Base-by-base conservation (phyloP, 2,888 invertebrate species). In the Dromius quadrimaculatus region DNA sequence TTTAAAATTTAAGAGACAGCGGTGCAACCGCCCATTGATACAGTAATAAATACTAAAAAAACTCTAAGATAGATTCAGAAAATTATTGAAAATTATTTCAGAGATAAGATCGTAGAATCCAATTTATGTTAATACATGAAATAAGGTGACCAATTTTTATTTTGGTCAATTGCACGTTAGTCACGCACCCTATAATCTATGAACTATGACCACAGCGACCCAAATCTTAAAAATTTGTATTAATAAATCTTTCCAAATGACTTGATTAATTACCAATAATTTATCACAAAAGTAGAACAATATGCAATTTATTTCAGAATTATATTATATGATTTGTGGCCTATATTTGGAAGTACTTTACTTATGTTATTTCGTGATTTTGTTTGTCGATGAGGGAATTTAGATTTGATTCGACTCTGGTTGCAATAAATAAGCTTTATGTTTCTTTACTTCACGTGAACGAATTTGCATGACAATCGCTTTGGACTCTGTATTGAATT, bases 401-500 rank as follows among this genome's bases (percentile, higher is more conserved):
- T 62, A 38, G 41, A 62, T 62, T 62, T 43, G 62, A 41, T 62
- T 62, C 62, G 62, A 20, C 41, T 8, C 22, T 41, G 41, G 5
- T 38, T 62, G 63, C 63, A 63, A 63, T 63, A 63, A 63, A 63
- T 63, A 45, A 43, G 23, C 43, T 63, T 63, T 63, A 63, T 63
- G 28, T 45, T 45, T 19, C 22, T 23, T 45, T 41, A 15, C 28
- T 66, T 65, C 13, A 57, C 36, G 54, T 66, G 38, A 66, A 57
- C 50, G 13, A 54, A 54, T 66, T 66, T 54, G 66, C 66, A 66
- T 66, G 66, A 17, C 66, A 36, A 57, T 66, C 23, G 66, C 20
- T 23, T 57, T 28, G 36, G 36, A 15, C n/a, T 59, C 20, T 59
- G 36, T 59, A 59, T 59, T 59, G 59, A 59, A 22, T 36, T 59